These are phyloP conservation scores for Triplophysa rosa DNA, from an alignment of 2,113 vertebrate species.

Conservation along the genomic window DNA sequence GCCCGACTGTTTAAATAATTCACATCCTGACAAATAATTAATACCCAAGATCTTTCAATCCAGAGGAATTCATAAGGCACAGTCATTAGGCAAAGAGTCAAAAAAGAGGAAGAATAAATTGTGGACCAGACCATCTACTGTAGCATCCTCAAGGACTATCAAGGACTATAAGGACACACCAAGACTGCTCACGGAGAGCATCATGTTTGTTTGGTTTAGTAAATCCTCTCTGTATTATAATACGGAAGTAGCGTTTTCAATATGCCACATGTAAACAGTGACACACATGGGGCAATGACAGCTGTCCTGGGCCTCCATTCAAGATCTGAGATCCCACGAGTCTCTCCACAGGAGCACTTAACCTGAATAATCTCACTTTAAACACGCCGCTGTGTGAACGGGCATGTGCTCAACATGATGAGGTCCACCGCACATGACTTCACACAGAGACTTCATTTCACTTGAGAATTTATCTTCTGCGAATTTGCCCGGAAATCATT, in stretches of 20 bases:
- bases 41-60: constrained; percentile 51
- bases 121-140: neutral
- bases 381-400: constrained; percentile 28
- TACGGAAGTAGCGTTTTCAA: neutral
- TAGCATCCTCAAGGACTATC: constrained; percentile 23
- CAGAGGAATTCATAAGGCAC: neutral
- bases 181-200: neutral
- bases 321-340: constrained; percentile 13
- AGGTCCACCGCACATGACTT: constrained; percentile 4
- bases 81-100: constrained; percentile 7
- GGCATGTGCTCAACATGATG: constrained; percentile 20
- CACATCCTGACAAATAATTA: constrained; percentile 61
- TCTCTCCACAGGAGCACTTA: constrained; percentile 32
- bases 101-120: neutral
- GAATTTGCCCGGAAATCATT: neutral
- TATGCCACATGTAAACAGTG: neutral
- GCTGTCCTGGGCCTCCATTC: constrained; percentile 10
- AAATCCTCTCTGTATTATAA: constrained; percentile 1
- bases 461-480: neutral
- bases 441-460: constrained; percentile 1
- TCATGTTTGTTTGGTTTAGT: constrained; percentile 10
- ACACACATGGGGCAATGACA: neutral
- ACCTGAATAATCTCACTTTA: constrained; percentile 25
- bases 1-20: constrained; percentile 57
- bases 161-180: constrained; percentile 19